A percentile compares a stretch with the other conserved stretches of the same genome.
Evolutionary conservation across 1,140 invertebrate genomes (phyloP).

Genomic region (Apis florea): DNA sequence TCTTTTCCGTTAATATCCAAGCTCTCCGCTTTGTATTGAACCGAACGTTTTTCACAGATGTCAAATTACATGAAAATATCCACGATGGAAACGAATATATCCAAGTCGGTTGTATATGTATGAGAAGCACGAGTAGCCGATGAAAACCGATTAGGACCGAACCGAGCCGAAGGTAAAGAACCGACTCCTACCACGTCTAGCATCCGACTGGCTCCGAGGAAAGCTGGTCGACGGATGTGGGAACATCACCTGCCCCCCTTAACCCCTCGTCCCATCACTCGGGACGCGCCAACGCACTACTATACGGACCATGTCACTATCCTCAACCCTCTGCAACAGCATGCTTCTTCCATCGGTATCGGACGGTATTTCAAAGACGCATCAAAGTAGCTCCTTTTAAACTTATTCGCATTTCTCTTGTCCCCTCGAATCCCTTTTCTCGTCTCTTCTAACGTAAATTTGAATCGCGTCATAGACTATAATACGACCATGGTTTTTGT

Average conservation of each 20-base stretch:
- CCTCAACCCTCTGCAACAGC: slow-evolving; percentile 38
- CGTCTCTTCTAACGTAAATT: neutral
- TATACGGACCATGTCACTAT: slow-evolving; percentile 30
- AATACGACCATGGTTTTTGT: neutral
- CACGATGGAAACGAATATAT: neutral
- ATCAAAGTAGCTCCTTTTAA: neutral
- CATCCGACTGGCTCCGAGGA: slow-evolving; percentile 65
- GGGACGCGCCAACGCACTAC: slow-evolving; percentile 33
- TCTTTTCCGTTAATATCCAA: neutral
- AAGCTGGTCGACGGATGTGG: slow-evolving; percentile 43
- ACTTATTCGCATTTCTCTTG: neutral
- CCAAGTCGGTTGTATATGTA: neutral
- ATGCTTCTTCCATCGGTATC: slow-evolving; percentile 15
- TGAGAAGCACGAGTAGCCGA: slow-evolving; percentile 26
- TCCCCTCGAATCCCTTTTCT: neutral
- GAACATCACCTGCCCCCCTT: slow-evolving; percentile 13
- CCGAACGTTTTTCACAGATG: too few relatives aligned
- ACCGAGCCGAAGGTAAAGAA: slow-evolving; percentile 40
- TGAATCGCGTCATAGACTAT: neutral
- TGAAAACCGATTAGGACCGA: slow-evolving; percentile 51
- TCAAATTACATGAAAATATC: neutral
- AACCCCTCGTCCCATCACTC: neutral
- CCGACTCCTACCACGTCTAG: slow-evolving; percentile 54
- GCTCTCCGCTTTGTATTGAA: neutral
- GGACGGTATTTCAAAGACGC: slow-evolving; percentile 10